Evolutionary conservation across 1,140 invertebrate species (phyloP).

Genomic region (Sinella curviseta): DNA sequence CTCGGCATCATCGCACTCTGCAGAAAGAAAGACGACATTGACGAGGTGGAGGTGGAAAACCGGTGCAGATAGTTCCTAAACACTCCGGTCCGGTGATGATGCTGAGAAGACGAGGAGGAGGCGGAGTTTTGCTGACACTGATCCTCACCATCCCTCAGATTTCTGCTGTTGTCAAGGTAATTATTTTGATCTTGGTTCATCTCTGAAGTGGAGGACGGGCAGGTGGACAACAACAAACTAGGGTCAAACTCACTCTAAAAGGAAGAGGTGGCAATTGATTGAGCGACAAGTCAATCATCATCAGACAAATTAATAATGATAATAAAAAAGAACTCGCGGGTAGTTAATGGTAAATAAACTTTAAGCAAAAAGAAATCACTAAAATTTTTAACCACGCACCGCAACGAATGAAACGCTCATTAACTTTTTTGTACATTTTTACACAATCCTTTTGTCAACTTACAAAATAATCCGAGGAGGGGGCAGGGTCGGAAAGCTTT

Average conservation of each 20-base stretch:
- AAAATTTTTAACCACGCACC: not conserved
- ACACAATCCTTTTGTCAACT: too few relatives aligned
- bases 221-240: not conserved
- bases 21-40: not conserved
- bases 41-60: not conserved
- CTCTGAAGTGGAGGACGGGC: not conserved
- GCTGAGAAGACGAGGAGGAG: not conserved
- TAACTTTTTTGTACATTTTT: too few relatives aligned
- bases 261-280: too few relatives aligned
- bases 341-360: too few relatives aligned
- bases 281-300: not conserved
- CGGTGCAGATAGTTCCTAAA: not conserved
- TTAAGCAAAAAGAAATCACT: too few relatives aligned
- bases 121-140: not conserved
- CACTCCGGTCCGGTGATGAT: not conserved
- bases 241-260: not conserved
- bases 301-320: not conserved
- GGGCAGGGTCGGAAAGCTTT: not conserved
- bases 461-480: conserved; percentile 6
- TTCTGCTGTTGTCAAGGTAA: too few relatives aligned
- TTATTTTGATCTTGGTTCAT: too few relatives aligned
- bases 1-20: not conserved
- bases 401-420: too few relatives aligned
- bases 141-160: too few relatives aligned
- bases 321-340: not conserved